These are phyloP conservation scores for Erebia aethiops DNA, from an alignment of 2,888 invertebrate genomes.

Conservation along the genomic window DNA sequence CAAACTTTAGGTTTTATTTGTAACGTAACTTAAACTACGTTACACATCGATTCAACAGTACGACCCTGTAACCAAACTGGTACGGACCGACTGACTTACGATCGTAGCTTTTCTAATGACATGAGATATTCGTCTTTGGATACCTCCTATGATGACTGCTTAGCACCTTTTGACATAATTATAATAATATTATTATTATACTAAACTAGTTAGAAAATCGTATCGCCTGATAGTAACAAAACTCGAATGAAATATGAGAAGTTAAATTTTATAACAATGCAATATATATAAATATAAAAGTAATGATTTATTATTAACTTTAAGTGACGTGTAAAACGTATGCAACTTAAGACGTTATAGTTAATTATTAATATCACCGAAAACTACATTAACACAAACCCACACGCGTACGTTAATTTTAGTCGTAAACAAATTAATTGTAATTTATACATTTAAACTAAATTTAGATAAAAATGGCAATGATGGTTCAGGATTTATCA, in stretches of 20 bases:
- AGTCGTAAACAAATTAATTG: slow-evolving; percentile 47
- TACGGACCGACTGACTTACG: slow-evolving; percentile 33
- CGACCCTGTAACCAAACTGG: slow-evolving; percentile 28
- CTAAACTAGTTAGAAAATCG: slow-evolving; percentile 24
- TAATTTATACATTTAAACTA: slow-evolving; percentile 41
- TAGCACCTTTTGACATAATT: slow-evolving; percentile 38
- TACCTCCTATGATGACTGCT: slow-evolving; percentile 33
- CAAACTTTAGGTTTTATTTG: background rate
- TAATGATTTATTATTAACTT: slow-evolving; percentile 27
- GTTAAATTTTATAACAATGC: slow-evolving; percentile 39
- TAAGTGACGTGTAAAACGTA: slow-evolving; percentile 34
- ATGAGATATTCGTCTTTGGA: slow-evolving; percentile 32
- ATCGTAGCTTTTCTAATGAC: slow-evolving; percentile 38
- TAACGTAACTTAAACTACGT: slow-evolving; percentile 2
- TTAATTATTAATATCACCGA: slow-evolving; percentile 28
- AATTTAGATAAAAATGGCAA: slow-evolving; percentile 29
- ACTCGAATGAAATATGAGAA: slow-evolving; percentile 26
- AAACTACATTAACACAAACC: slow-evolving; percentile 79
- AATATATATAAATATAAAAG: slow-evolving; percentile 29
- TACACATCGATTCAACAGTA: slow-evolving; percentile 26
- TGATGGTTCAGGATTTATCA: slow-evolving; percentile 28
- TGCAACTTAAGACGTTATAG: slow-evolving; percentile 34
- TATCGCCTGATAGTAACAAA: slow-evolving; percentile 20
- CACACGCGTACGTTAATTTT: slow-evolving; percentile 71
- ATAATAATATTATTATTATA: slow-evolving; percentile 32